These are phyloP conservation scores for Haliclona indistincta DNA, from an alignment of 37 sponge, comb jelly and placozoan genomes.

Conservation along the genomic window DNA sequence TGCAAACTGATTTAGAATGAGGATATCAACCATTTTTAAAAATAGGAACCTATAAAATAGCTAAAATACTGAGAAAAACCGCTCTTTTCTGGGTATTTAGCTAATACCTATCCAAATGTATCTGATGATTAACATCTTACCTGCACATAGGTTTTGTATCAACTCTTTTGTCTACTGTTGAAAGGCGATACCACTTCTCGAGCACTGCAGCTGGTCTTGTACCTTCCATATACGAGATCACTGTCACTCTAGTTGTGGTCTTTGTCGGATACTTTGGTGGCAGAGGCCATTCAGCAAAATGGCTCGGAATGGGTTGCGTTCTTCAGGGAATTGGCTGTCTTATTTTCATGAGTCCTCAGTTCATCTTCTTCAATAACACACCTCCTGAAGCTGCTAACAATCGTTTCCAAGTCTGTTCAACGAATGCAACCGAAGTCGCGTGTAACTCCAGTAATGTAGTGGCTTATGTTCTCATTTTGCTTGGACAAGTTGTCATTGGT, in stretches of 20 bases:
- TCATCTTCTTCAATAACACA: constrained; percentile 47
- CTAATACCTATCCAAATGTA: too few relatives aligned
- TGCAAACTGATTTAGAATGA: too few relatives aligned
- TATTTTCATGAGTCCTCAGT: constrained; percentile 76
- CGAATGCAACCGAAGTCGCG: constrained; percentile 19
- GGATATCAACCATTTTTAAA: too few relatives aligned
- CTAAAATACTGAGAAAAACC: too few relatives aligned
- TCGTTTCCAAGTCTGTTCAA: background rate
- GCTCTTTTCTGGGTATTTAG: too few relatives aligned
- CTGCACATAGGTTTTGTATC: background rate
- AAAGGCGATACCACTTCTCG: constrained; percentile 71
- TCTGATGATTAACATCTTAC: too few relatives aligned
- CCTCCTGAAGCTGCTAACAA: constrained; percentile 7
- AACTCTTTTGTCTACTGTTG: constrained; percentile 39
- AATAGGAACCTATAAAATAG: too few relatives aligned
- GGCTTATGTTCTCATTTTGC: constrained; percentile 61
- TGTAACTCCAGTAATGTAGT: constrained; percentile 15
- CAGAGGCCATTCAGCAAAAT: constrained; percentile 66
- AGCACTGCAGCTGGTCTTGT: constrained; percentile 61
- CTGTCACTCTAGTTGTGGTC: constrained; percentile 63
- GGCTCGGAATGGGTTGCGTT: constrained; percentile 59
- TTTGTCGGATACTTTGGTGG: constrained; percentile 83
- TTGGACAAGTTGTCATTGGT: constrained; percentile 74
- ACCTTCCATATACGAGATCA: constrained; percentile 56
- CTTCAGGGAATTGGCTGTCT: constrained; percentile 53